Evolutionary conservation across 2,888 invertebrate species (phyloP).

Genomic region (Diadegma fenestrale): DNA sequence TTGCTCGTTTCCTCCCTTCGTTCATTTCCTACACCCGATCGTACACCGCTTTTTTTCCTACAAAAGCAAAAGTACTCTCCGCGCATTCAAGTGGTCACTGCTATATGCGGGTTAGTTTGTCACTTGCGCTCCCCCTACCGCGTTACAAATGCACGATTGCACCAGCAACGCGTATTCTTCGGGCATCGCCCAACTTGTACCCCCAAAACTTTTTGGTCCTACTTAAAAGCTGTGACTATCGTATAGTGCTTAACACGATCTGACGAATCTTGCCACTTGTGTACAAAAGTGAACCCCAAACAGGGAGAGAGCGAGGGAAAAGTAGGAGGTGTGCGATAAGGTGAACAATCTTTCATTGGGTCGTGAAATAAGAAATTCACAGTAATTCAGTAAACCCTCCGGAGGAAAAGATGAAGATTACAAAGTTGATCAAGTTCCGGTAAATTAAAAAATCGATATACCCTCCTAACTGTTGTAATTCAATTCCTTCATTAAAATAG

Average conservation of each 20-base stretch:
- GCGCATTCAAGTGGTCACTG: constrained; percentile 76
- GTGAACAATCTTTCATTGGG: background rate
- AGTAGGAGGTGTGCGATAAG: background rate
- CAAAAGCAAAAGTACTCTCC: constrained; percentile 79
- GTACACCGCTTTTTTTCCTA: constrained; percentile 65
- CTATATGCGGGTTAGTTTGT: constrained; percentile 81
- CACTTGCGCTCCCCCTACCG: constrained; percentile 71
- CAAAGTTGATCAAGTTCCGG: no score
- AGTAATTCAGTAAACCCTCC: no score
- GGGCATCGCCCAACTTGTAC: background rate
- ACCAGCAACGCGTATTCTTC: background rate
- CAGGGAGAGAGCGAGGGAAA: background rate
- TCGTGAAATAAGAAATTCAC: no score
- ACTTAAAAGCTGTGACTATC: background rate
- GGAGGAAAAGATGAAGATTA: no score
- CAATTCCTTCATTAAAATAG: background rate
- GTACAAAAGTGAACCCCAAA: background rate
- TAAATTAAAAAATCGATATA: background rate
- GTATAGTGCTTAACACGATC: background rate
- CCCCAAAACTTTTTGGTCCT: background rate
- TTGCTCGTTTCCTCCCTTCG: constrained; percentile 48
- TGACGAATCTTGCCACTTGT: no score
- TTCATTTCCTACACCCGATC: constrained; percentile 24
- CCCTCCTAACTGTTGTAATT: background rate
- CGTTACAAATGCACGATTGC: constrained; percentile 26